A percentile compares a stretch with the other conserved stretches of the same genome.
phyloP scores from a whole-genome alignment of 2,888 invertebrate species.

The Liodrosophila aerea region DNA sequence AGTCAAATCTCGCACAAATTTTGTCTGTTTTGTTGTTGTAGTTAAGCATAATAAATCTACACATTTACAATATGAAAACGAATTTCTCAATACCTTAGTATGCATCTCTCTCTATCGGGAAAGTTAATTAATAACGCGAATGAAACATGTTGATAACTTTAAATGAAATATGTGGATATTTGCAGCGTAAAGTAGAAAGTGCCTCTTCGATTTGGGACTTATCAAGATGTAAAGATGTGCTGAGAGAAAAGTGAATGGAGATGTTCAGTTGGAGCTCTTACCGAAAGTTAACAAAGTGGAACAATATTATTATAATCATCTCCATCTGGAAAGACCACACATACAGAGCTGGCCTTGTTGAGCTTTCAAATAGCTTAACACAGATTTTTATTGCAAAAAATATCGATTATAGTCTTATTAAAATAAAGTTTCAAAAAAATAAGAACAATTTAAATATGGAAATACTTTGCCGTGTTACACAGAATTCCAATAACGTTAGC shows the following conservation, averaged over 20 bases:
- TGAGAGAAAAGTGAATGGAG: constrained; percentile 24
- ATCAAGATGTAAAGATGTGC: constrained; percentile 19
- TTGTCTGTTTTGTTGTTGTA: constrained; percentile 39
- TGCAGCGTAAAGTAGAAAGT: constrained; percentile 40
- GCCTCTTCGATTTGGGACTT: constrained; percentile 28
- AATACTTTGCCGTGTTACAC: too few relatives aligned
- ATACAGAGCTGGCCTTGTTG: background rate
- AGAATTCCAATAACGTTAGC: too few relatives aligned
- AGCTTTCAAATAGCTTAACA: background rate
- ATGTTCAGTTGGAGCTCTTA: background rate
- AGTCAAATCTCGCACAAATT: constrained; percentile 14
- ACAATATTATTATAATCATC: constrained; percentile 10
- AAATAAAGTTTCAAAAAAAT: too few relatives aligned
- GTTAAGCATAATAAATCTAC: constrained; percentile 53
- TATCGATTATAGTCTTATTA: too few relatives aligned
- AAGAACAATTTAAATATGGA: too few relatives aligned
- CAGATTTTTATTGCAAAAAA: too few relatives aligned
- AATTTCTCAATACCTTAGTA: too few relatives aligned
- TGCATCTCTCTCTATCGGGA: constrained; percentile 20
- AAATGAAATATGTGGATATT: constrained; percentile 5
- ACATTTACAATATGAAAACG: constrained; percentile 21
- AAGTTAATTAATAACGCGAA: constrained; percentile 20
- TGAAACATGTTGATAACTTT: constrained; percentile 3
- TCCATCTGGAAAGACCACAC: background rate
- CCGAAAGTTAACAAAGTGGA: constrained; percentile 34